Base-by-base conservation (phyloP, 2,113 vertebrate species). In the Elaphurus davidianus region DNA sequence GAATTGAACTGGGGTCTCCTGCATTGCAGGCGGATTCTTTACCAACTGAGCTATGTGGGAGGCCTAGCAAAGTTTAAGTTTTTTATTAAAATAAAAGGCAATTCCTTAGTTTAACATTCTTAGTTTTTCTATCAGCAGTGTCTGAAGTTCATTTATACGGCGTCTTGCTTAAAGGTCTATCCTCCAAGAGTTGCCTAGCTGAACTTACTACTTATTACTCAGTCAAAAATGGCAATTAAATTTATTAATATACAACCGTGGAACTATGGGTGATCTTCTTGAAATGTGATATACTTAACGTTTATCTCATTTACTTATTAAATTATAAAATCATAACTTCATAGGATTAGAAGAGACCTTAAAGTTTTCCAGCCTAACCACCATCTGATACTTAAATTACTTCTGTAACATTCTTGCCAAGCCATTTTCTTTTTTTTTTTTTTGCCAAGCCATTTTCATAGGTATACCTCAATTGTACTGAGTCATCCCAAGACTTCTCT, bases 71-170 rank as follows among this genome's bases (percentile, higher is more conserved):
- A 67, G 40, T 40, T 55, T 87, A 92, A 82, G 13, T 94, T 47
- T 97, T 13, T 91, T 91, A 85, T 64, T 92, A 64, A 94, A 97
- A 96, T 81, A 88, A 93, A 89, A 96, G 5, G 27, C 14, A 50
- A 6, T 67, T 60, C 27, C 96, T 93, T 96, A 95, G 36, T 96
- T 93, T 96, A 90, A n/a, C 2, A 9, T 36, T 52, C 11, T 90
- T 64, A 81, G 17, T 93, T 97, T 95, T 55, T 25, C 21, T 55
- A 16, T 86, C 84, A 59, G 59, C 27, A 43, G 86, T 54, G 45
- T 88, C 57, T 76, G 85, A 94, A 88, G 12, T 86, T 90, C 21
- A 91, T 92, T 76, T 91, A 83, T 55, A 82, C 2, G 7, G 27
- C 13, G 57, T 71, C 88, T 81, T 43, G 60, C 19, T 86, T 85